Base-by-base conservation (phyloP, 2,113 vertebrate species). In the Oostethus manadensis region DNA sequence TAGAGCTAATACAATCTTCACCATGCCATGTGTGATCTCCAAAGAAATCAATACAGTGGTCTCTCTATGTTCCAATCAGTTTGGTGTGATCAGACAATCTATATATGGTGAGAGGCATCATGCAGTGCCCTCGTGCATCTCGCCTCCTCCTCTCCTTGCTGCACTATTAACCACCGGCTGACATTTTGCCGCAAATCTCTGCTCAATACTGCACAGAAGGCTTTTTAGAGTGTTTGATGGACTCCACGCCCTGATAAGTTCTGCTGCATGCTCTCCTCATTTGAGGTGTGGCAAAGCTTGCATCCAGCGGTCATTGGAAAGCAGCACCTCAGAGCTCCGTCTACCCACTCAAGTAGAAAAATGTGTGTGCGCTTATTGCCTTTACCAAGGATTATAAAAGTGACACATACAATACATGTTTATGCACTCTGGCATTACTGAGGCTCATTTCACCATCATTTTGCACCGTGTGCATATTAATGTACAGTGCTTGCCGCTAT, bases 121-220 rank as follows among this genome's bases (percentile, higher is more conserved):
- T 47, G 44, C 51, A 64, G 60, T 66, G 58, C 8, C 49, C 49
- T 63, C 46, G 5, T 22, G 46, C 71, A 59, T 35, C 29, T 1
- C 15, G 1, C 38, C 20, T 59, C 51, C 60, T 56, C 60, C 60
- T 26, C 50, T 58, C 29, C 44, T 45, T 21, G 2, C 4, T 50
- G 71, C 58, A 53, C 55, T 61, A 55, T 77, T 73, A 84, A 71
- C 73, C 70, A 62, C 23, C 58, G 60, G 20, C 38, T 80, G 78
- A 71, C 73, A 58, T 82, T 78, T 69, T 63, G 35, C 69, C 56
- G 71, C 64, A 71, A 76, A 63, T 64, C 71, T 49, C 56, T 26
- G 70, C 74, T 74, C 22, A 45, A 9, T 46, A 9, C 50, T 51
- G 33, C 42, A 64, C 23, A 23, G 45, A 62, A 68, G 60, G 55